Conservation (phyloP, 2,888 invertebrate genomes). For the Leucozona laternaria region DNA sequence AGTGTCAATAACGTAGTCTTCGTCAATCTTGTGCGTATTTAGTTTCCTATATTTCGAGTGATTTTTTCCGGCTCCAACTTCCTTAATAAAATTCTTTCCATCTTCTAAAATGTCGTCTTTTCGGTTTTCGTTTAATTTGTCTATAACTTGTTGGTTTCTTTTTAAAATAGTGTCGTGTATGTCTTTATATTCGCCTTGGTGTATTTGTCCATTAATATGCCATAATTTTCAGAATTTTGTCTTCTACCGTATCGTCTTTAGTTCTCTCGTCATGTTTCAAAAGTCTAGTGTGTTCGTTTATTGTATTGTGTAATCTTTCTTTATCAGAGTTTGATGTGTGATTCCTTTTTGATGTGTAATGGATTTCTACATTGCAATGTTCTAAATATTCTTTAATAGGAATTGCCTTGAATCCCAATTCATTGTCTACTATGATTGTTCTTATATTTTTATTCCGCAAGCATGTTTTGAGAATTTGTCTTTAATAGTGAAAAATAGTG, state of each 20-base stretch:
- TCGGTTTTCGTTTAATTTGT: constrained; percentile 11
- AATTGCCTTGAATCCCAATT: neutral
- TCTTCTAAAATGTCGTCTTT: neutral
- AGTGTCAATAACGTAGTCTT: neutral
- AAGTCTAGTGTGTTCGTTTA: neutral
- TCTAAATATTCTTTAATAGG: neutral
- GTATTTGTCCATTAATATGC: constrained; percentile 3
- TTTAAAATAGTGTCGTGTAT: no score
- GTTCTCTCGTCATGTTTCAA: neutral
- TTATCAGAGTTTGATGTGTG: neutral
- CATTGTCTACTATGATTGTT: neutral
- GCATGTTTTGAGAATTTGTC: no score
- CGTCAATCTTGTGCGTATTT: neutral
- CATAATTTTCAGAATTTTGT: neutral
- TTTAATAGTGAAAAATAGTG: no score
- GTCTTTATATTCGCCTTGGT: constrained; percentile 28
- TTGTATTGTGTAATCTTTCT: neutral
- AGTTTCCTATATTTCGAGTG: neutral
- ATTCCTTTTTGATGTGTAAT: neutral
- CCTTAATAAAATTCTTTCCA: constrained; percentile 30
- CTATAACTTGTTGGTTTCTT: neutral
- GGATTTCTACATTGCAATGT: neutral
- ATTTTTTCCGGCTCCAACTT: neutral
- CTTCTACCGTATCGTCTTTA: neutral
- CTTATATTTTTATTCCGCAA: neutral